Evolutionary conservation across 2,113 vertebrate genomes (phyloP), one percentile per base, ranked within the genome.

Genomic region (Plecturocebus donacophilus): DNA sequence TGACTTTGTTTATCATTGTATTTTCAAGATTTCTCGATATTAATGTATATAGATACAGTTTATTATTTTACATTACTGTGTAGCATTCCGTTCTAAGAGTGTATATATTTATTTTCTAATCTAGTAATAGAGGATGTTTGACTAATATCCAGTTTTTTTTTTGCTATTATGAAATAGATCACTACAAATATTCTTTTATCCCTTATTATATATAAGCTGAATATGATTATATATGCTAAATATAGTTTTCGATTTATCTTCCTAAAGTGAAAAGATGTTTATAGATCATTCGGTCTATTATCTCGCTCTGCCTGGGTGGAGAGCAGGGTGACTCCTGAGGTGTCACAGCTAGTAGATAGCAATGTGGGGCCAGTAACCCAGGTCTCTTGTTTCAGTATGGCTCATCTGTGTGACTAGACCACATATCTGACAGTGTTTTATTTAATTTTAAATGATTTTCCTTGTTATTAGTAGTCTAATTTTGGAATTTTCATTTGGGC

Each of bases 1-100:
- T 13, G 75, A 25, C 19, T 73, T 94, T 80, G 49, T 11, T 61
- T 91, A 40, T 89, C 16, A 12, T 66, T 61, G 0, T 94, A 54
- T 70, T 88, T 96, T 87, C 42, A 93, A 76, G n/a, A 79, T 96
- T 81, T 82, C 32, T 52, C 88, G 45, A 47, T 64, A 23, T n/a
- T 3, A 11, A 11, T 93, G 21, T 20, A 8, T 45, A 2, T 47
- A 25, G 25, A 27, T 75, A 38, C 8, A 66, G 68, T 70, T 56
- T 23, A 64, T 84, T 87, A 40, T 25, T 77, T 77, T 82, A 64
- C 16, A 70, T 5, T 56, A 27, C 52, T 81, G 0, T 68, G 5
- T 87, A 84, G 5, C 92, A 83, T 84, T 96, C 38, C 45, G 0
- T 91, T 66, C 8, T 66, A 93, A 45, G 49, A 20, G 4, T 38